Conservation (phyloP, 1,140 invertebrate species). For the Formica selysi region DNA sequence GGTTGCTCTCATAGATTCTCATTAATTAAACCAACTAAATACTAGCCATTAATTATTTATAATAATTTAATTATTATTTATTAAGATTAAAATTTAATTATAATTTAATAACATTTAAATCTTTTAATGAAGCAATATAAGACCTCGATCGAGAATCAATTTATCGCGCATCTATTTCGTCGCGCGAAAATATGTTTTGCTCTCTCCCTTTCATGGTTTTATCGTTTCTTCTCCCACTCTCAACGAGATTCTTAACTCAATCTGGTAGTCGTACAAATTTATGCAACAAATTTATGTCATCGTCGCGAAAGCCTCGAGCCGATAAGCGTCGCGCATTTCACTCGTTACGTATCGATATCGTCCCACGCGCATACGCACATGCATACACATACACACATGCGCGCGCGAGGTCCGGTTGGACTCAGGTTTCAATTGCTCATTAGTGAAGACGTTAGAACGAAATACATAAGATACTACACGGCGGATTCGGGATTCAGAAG, state of each 20-base stretch:
- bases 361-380: not conserved
- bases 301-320: not conserved
- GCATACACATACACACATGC: not conserved
- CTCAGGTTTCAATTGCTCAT: slow-evolving; percentile 70
- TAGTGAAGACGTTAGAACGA: slow-evolving; percentile 74
- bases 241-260: slow-evolving; percentile 22
- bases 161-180: slow-evolving; percentile 7
- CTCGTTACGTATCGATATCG: not conserved
- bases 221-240: not conserved
- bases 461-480: slow-evolving; percentile 62
- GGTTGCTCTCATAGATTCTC: slow-evolving; percentile 3
- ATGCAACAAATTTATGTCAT: slow-evolving; percentile 31
- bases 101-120: not conserved
- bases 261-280: slow-evolving; percentile 36
- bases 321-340: not conserved
- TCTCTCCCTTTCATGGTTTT: not conserved
- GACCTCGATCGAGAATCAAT: slow-evolving; percentile 21
- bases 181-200: not conserved
- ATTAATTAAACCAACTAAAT: slow-evolving; percentile 1
- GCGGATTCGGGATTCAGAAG: slow-evolving; percentile 52
- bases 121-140: slow-evolving; percentile 30
- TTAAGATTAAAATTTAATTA: too few relatives aligned
- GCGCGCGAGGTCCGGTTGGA: not conserved
- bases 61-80: too few relatives aligned
- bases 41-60: not conserved